Conservation (phyloP, 2,888 invertebrate species). For the Aplocera efformata region DNA sequence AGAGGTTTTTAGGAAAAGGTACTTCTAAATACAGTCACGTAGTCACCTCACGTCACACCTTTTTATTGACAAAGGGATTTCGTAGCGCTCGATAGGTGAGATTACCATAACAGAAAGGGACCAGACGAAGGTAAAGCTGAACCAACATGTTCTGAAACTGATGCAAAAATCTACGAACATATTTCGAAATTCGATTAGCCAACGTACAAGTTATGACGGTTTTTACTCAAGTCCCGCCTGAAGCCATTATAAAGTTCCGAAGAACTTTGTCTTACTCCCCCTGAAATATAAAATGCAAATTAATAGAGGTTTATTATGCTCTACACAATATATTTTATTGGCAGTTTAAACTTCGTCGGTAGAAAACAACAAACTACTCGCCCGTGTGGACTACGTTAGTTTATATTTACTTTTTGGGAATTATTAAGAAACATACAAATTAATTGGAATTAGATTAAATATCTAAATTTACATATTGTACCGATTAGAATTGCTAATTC, state of each 20-base stretch:
- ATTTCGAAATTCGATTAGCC: conserved; percentile 3
- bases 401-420: no score
- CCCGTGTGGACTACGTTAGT: background rate
- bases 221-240: background rate
- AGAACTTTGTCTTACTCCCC: conserved; percentile 1
- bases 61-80: conserved; percentile 1
- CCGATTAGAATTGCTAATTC: no score
- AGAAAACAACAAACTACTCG: background rate
- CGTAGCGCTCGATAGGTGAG: conserved; percentile 1
- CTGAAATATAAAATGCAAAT: background rate
- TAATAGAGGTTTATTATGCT: background rate
- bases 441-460: no score
- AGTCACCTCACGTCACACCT: background rate
- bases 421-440: no score
- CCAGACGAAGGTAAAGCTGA: conserved; percentile 8
- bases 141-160: conserved; percentile 2
- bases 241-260: conserved; percentile 1
- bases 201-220: background rate
- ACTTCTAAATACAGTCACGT: no score
- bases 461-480: no score
- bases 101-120: conserved; percentile 8
- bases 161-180: background rate
- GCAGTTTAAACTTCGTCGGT: background rate
- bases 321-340: conserved; percentile 1
- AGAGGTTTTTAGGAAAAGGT: no score